Percentiles rank a stretch among this genome's conserved stretches.
Evolutionary conservation across 2,888 invertebrate genomes (phyloP).

Genomic region (Criorhina ranunculi): DNA sequence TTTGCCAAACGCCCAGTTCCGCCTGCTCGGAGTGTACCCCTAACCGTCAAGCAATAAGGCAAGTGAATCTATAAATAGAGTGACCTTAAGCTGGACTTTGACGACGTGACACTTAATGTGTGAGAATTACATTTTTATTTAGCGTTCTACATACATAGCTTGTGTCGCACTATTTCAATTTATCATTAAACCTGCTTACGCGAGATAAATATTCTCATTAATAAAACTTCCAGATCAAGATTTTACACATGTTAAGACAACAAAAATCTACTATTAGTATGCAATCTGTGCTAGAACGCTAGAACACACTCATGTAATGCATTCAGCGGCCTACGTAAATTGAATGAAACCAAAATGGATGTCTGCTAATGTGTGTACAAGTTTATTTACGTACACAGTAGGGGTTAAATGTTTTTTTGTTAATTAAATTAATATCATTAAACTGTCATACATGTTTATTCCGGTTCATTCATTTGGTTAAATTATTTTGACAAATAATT

Average conservation of each 20-base stretch:
- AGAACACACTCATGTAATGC: constrained; percentile 11
- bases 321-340: constrained; percentile 16
- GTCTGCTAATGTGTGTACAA: neutral
- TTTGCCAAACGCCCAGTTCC: constrained; percentile 29
- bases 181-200: constrained; percentile 12
- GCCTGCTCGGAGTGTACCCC: neutral
- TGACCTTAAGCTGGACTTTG: constrained; percentile 62
- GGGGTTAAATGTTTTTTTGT: constrained; percentile 25
- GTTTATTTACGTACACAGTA: constrained; percentile 33
- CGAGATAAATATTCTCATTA: constrained; percentile 39
- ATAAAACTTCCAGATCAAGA: constrained; percentile 31
- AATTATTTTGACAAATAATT: constrained; percentile 22
- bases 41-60: constrained; percentile 10
- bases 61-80: constrained; percentile 56
- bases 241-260: constrained; percentile 24
- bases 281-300: neutral
- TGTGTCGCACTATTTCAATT: constrained; percentile 3
- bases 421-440: constrained; percentile 30
- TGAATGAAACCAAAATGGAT: constrained; percentile 27
- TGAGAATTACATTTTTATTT: constrained; percentile 26
- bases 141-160: neutral
- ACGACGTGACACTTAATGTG: neutral
- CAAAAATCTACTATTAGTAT: constrained; percentile 31
- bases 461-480: constrained; percentile 3
- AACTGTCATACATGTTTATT: constrained; percentile 19